Evolutionary conservation across 2,888 invertebrate genomes (phyloP), one percentile per base, ranked within the genome.

Genomic region (Ormyrus labotus): DNA sequence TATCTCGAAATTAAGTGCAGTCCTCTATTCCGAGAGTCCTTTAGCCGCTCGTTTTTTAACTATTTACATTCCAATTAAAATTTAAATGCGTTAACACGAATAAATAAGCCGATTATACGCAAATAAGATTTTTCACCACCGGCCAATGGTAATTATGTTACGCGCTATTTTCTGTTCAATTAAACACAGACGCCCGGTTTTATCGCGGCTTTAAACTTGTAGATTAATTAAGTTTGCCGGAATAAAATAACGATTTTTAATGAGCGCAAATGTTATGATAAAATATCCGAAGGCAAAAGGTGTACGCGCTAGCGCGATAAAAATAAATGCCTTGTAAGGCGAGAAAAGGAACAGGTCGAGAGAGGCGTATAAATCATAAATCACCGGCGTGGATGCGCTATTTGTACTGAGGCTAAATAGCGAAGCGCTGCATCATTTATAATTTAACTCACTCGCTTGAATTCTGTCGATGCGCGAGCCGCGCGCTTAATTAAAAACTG

Each of bases 351-450:
- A 47, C 63, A 50, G 58, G 50, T 50, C 50, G 67, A 58, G 67
- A 60, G 58, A 67, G 11, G 67, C 67, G 58, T 51, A 67, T 58
- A 74, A 74, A 74, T 67, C 65, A 74, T 74, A 74, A 74, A 74
- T 74, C 74, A 65, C 67, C 11, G 0, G 11, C n/a, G 68, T n/a
- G 47, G 65, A 48, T 58, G 74, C 51, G 74, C 67, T 74, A 74
- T 74, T 74, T 74, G 74, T 65, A 74, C 74, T 65, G 19, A 65
- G 67, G 74, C 58, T 74, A 74, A 74, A 74, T 67, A 65, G 74
- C 67, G 51, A 67, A 74, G 58, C 45, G 74, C 74, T 74, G 74
- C 74, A 74, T 74, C 74, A 74, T 74, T 74, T 74, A 65, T 65
- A 74, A 74, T 67, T 65, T 58, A 74, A 58, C 74, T 74, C 67